Conservation (phyloP, 2,888 invertebrate species). For the Chirona hameri region DNA sequence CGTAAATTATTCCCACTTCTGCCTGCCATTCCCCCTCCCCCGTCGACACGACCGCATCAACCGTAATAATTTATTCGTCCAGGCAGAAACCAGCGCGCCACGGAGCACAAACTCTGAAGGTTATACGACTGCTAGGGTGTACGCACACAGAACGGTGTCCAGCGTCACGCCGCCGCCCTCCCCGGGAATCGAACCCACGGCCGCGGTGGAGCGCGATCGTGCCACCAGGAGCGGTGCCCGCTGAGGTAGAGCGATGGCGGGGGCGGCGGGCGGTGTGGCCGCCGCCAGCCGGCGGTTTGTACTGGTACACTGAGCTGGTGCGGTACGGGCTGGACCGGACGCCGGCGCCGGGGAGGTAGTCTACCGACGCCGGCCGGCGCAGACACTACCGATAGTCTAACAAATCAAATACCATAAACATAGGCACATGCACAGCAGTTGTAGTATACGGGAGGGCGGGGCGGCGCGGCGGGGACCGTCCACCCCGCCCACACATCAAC, state of each 20-base stretch:
- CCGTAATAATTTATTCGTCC: slow-evolving; percentile 24
- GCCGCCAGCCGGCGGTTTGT: not conserved
- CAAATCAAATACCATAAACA: slow-evolving; percentile 26
- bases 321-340: not conserved
- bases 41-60: not conserved
- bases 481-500: not conserved
- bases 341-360: not conserved
- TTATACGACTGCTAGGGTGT: not conserved
- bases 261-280: not conserved
- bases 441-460: slow-evolving; percentile 26
- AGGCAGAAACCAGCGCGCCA: slow-evolving; percentile 26
- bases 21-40: not conserved
- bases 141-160: not conserved
- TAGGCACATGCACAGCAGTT: slow-evolving; percentile 23
- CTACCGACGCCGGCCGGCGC: not conserved
- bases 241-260: not conserved
- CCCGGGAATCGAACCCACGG: not conserved
- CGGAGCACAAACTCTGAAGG: not conserved
- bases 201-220: not conserved
- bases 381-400: not conserved
- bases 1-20: not conserved
- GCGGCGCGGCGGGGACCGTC: slow-evolving; percentile 8
- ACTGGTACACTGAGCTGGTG: not conserved
- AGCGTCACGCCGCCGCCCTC: too few relatives aligned
- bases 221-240: not conserved